phyloP scores from a whole-genome alignment of 2,888 invertebrate genomes.

The Chymomyza caudatula region DNA sequence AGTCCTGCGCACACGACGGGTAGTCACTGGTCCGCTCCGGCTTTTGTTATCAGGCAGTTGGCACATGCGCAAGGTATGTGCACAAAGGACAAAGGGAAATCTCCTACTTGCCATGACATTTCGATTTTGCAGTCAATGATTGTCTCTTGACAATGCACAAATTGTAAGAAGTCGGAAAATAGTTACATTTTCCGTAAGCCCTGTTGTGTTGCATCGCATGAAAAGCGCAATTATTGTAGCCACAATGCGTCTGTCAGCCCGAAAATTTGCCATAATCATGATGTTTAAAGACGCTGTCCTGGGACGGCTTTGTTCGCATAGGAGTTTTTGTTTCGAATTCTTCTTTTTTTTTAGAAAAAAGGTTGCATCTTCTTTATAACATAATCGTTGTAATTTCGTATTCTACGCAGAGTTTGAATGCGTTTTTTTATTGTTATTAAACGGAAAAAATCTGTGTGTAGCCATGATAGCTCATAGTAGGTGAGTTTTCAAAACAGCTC shows the following conservation, averaged over 20 bases:
- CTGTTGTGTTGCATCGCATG: constrained; percentile 31
- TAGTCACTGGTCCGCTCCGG: constrained; percentile 13
- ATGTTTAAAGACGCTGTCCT: constrained; percentile 34
- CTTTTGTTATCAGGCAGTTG: constrained; percentile 14
- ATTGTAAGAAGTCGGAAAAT: constrained; percentile 9
- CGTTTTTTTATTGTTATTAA: too few relatives aligned
- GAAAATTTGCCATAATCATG: constrained; percentile 74
- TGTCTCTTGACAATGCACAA: constrained; percentile 47
- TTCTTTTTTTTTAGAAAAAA: constrained; percentile 32
- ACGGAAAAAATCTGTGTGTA: too few relatives aligned
- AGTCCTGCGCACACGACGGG: constrained; percentile 47
- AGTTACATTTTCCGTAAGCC: constrained; percentile 6
- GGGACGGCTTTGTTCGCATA: constrained; percentile 1
- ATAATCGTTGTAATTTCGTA: constrained; percentile 65
- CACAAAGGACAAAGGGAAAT: constrained; percentile 38
- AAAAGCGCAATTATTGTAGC: constrained; percentile 67
- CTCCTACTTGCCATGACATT: constrained; percentile 56
- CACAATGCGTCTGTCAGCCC: constrained; percentile 54
- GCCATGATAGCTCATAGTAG: too few relatives aligned
- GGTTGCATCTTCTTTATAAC: constrained; percentile 34
- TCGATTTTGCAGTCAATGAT: constrained; percentile 71
- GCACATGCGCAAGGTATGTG: constrained; percentile 13
- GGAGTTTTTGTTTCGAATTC: constrained; percentile 19
- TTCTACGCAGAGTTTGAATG: constrained; percentile 6
- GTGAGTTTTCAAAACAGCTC: too few relatives aligned